phyloP scores from a whole-genome alignment of 2,888 invertebrate species.

The Abscondita cerata region DNA sequence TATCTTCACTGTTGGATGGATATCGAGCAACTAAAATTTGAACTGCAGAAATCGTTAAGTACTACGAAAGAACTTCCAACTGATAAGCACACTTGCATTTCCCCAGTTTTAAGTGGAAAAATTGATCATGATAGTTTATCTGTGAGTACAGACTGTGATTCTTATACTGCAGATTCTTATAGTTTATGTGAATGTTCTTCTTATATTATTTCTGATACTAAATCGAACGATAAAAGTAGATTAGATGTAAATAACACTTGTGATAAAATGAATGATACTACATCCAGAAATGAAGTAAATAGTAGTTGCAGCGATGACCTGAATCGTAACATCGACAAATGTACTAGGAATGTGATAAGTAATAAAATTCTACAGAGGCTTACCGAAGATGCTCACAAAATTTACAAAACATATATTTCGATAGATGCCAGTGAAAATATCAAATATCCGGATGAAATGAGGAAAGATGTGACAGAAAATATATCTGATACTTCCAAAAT shows the following conservation, averaged over 20 bases:
- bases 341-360: slow-evolving; percentile 13
- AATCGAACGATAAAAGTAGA: slow-evolving; percentile 35
- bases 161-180: slow-evolving; percentile 54
- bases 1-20: slow-evolving; percentile 80
- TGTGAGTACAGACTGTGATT: slow-evolving; percentile 59
- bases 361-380: slow-evolving; percentile 47
- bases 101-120: slow-evolving; percentile 44
- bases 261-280: slow-evolving; percentile 54
- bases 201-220: slow-evolving; percentile 39
- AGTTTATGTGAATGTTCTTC: slow-evolving; percentile 54
- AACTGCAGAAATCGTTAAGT: slow-evolving; percentile 42
- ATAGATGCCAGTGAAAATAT: slow-evolving; percentile 69
- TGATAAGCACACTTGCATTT: slow-evolving; percentile 34
- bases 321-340: slow-evolving; percentile 15
- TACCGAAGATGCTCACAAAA: slow-evolving; percentile 69
- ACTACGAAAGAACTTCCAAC: slow-evolving; percentile 26
- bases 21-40: slow-evolving; percentile 70
- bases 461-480: slow-evolving; percentile 68
- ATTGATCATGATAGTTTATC: slow-evolving; percentile 58
- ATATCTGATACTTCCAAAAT: slow-evolving; percentile 72
- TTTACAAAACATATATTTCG: slow-evolving; percentile 81
- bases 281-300: slow-evolving; percentile 41
- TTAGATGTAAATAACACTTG: slow-evolving; percentile 43
- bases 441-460: slow-evolving; percentile 65
- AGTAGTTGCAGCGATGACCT: slow-evolving; percentile 16